Percentiles rank a stretch among this genome's conserved stretches.
Conservation (phyloP, 2,888 invertebrate genomes). For the Lepetodrilus schrolli region DNA sequence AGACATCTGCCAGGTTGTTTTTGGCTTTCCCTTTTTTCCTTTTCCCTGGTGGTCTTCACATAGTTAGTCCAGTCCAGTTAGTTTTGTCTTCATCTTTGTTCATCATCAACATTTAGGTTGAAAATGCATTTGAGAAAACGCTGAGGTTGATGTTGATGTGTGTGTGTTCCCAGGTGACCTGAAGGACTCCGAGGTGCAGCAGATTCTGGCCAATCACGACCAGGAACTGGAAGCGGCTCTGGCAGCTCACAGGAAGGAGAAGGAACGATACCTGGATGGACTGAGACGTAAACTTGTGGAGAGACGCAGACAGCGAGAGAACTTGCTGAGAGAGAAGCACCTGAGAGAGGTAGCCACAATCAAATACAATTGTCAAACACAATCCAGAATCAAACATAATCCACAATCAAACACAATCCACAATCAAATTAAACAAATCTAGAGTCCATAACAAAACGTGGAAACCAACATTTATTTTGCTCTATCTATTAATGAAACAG, state of each 20-base stretch:
- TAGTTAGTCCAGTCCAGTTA: too few species aligned
- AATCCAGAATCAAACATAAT: too few species aligned
- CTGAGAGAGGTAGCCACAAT: slow-evolving; percentile 65
- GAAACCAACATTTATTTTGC: too few species aligned
- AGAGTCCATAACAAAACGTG: too few species aligned
- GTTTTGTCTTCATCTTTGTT: not conserved
- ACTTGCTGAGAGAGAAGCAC: slow-evolving; percentile 64
- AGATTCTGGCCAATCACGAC: slow-evolving; percentile 64
- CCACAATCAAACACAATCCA: too few species aligned
- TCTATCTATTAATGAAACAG: too few species aligned
- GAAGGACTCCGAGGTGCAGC: slow-evolving; percentile 59
- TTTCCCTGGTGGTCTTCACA: too few species aligned
- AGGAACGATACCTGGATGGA: slow-evolving; percentile 57
- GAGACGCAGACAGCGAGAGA: slow-evolving; percentile 59
- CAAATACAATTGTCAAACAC: too few species aligned
- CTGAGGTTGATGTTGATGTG: not conserved
- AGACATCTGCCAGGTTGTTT: too few species aligned
- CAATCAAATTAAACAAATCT: too few species aligned
- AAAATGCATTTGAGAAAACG: not conserved
- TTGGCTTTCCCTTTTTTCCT: too few species aligned
- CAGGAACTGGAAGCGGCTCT: slow-evolving; percentile 61
- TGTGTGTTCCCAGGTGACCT: slow-evolving; percentile 57
- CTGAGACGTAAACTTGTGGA: slow-evolving; percentile 65
- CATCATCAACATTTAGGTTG: not conserved
- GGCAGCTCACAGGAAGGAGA: slow-evolving; percentile 52